Percentiles rank a stretch among this genome's conserved stretches.
Evolutionary conservation across 2,888 invertebrate genomes (phyloP).

Genomic region (Mythimna ferrago): DNA sequence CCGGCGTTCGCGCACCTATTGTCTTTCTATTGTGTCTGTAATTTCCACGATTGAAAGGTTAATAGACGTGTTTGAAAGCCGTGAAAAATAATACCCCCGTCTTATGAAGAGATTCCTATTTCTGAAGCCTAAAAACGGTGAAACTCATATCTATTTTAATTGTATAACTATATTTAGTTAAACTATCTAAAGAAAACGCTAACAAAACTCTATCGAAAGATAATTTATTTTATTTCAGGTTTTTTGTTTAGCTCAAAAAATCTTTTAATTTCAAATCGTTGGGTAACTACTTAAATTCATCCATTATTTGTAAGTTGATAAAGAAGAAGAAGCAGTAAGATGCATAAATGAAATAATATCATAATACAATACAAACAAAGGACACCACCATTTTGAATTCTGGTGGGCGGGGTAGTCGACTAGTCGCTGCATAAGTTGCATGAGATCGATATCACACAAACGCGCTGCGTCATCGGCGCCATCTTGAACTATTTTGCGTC

Average conservation of each 20-base stretch:
- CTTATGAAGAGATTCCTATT: too few species aligned
- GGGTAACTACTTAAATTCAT: not conserved
- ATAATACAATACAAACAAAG: not conserved
- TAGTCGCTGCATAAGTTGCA: slow-evolving; percentile 14
- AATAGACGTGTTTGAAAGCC: too few species aligned
- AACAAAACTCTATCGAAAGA: not conserved
- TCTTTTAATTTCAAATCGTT: not conserved
- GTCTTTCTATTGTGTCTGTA: too few species aligned
- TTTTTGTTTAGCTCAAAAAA: not conserved
- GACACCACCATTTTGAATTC: not conserved
- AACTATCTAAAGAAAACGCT: too few species aligned
- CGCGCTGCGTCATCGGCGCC: slow-evolving; percentile 13
- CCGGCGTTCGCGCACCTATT: too few species aligned
- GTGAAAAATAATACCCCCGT: not conserved
- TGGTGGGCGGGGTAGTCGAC: not conserved
- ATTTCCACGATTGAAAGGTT: too few species aligned
- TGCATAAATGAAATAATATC: not conserved
- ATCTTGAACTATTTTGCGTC: not conserved
- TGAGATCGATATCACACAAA: slow-evolving; percentile 1
- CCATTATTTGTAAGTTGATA: not conserved
- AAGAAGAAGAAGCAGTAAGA: too few species aligned
- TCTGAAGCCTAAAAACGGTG: too few species aligned
- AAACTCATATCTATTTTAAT: too few species aligned
- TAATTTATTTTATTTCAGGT: not conserved
- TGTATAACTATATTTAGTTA: too few species aligned